A percentile compares a stretch with the other conserved stretches of the same genome.
Conservation (phyloP, 30 jellyfish, hydroid and myxozoan species). For the Chrysaora quinquecirrha region DNA sequence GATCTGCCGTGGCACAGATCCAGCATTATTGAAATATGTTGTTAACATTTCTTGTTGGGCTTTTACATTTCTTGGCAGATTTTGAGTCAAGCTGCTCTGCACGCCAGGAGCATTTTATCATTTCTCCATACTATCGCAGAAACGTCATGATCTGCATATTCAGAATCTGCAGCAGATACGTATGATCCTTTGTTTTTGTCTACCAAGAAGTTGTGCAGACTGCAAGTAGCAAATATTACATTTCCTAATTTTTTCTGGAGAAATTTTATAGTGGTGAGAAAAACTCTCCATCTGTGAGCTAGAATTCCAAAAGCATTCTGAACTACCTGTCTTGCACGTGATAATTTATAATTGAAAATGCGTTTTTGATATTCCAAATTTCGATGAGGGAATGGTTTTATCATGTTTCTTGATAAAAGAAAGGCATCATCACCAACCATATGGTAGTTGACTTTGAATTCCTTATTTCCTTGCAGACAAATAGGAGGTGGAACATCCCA, state of each 20-base stretch:
- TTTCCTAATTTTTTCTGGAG: neutral
- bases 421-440: neutral
- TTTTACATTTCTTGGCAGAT: neutral
- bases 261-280: neutral
- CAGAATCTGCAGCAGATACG: too few species aligned
- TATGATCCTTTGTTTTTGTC: too few species aligned
- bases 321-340: neutral
- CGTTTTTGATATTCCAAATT: neutral
- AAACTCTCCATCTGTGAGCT: neutral
- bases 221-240: neutral
- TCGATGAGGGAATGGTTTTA: neutral
- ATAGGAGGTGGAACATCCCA: too few species aligned
- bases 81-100: neutral
- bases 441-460: neutral
- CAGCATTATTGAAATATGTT: neutral
- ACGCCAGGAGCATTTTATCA: too few species aligned
- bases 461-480: too few species aligned
- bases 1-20: neutral
- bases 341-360: neutral
- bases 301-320: neutral
- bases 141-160: neutral
- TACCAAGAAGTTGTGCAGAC: too few species aligned
- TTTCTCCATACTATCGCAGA: slow-evolving; percentile 21
- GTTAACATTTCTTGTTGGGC: neutral
- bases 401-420: neutral